A percentile compares a stretch with the other conserved stretches of the same genome.
Conservation (phyloP, 2,797 vertebrate species). For the Darevskia nairensis region DNA sequence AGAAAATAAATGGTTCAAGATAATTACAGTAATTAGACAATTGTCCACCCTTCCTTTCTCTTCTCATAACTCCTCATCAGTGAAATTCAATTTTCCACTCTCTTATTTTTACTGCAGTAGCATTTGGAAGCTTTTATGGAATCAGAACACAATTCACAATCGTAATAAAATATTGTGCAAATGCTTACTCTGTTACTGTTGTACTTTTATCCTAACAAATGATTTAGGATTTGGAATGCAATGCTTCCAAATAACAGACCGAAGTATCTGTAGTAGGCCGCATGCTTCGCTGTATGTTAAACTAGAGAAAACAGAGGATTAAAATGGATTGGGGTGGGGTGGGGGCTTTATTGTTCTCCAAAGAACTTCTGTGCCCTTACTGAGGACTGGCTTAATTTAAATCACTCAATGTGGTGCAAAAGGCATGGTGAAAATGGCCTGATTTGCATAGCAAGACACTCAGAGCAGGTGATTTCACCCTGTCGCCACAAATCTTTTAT, state of each 20-base stretch:
- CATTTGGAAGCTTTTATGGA: conserved; percentile 1
- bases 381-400: neutral
- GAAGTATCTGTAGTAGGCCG: neutral
- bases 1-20: conserved; percentile 6
- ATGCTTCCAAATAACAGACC: neutral
- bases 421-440: neutral
- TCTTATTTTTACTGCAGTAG: neutral
- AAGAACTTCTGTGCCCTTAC: neutral
- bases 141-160: neutral
- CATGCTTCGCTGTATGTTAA: neutral
- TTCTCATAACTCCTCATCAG: neutral
- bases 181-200: neutral
- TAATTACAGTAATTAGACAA: conserved; percentile 36
- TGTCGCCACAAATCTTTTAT: neutral
- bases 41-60: neutral
- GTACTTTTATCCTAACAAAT: neutral
- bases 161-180: neutral
- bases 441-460: neutral
- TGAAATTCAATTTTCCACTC: neutral
- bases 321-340: neutral
- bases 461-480: neutral
- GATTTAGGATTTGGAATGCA: neutral
- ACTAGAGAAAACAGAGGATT: neutral
- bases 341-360: neutral
- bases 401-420: neutral